Evolutionary conservation across 1,140 invertebrate genomes (phyloP).

Genomic region (Heterodera schachtii): DNA sequence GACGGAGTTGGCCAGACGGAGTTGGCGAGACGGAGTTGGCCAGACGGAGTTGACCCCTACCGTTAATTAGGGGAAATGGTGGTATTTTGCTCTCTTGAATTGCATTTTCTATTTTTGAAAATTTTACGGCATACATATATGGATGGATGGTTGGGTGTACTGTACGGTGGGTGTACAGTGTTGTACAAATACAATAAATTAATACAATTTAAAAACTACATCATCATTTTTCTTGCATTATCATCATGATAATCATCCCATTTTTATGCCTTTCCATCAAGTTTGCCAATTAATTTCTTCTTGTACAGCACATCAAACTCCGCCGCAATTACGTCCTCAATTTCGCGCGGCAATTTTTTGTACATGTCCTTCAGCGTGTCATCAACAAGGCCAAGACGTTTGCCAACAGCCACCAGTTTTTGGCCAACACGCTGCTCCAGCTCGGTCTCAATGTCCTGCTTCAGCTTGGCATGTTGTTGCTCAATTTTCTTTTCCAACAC

Average conservation of each 20-base stretch:
- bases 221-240: no score
- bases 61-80: no score
- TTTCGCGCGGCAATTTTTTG: background rate
- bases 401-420: background rate
- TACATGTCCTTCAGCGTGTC: background rate
- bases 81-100: background rate
- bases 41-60: no score
- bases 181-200: background rate
- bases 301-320: background rate
- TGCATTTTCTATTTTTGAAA: background rate
- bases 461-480: background rate
- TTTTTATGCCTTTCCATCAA: constrained; percentile 1
- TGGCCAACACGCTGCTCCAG: background rate
- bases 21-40: no score
- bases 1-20: no score
- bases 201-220: background rate
- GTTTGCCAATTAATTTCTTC: background rate
- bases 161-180: no score
- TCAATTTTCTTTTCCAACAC: background rate
- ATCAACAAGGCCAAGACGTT: background rate
- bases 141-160: no score
- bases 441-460: background rate
- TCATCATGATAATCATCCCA: background rate
- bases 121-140: background rate
- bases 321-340: background rate